phyloP scores from a whole-genome alignment of 2,113 vertebrate species.

The Anguilla rostrata region DNA sequence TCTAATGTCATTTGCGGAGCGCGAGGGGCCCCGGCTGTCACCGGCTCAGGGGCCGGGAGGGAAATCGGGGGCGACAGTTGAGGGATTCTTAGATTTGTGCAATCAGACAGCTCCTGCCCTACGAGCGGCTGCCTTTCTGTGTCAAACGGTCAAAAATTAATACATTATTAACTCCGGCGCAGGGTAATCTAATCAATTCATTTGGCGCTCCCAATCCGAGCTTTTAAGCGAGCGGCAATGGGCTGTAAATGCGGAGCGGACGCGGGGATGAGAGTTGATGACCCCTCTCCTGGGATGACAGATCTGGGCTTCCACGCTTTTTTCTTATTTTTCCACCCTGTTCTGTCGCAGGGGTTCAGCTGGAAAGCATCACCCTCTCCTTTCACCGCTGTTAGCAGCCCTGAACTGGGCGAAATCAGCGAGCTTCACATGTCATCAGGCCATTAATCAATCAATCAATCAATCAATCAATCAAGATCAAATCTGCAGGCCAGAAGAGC shows the following conservation, averaged over 20 bases:
- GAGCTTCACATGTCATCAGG: slow-evolving; percentile 55
- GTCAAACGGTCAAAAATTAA: slow-evolving; percentile 90
- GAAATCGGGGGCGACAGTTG: slow-evolving; percentile 90
- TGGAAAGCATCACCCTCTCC: background rate
- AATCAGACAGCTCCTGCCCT: slow-evolving; percentile 84
- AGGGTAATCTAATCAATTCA: slow-evolving; percentile 89
- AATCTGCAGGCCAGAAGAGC: slow-evolving; percentile 72
- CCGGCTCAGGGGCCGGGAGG: slow-evolving; percentile 70
- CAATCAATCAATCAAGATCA: slow-evolving; percentile 61
- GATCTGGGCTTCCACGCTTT: background rate
- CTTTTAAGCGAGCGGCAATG: slow-evolving; percentile 66
- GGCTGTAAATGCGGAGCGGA: slow-evolving; percentile 63
- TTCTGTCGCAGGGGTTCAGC: background rate
- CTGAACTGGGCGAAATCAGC: slow-evolving; percentile 34
- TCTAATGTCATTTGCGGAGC: slow-evolving; percentile 93
- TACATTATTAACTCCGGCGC: slow-evolving; percentile 92
- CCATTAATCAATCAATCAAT: slow-evolving; percentile 65
- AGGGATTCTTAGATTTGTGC: slow-evolving; percentile 96
- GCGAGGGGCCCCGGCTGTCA: slow-evolving; percentile 92
- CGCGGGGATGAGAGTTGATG: background rate
- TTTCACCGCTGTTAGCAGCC: background rate
- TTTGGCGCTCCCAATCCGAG: slow-evolving; percentile 73
- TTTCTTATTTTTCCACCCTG: background rate
- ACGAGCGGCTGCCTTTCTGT: slow-evolving; percentile 78
- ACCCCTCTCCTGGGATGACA: background rate